Percentiles rank a stretch among this genome's conserved stretches.
These are phyloP conservation scores for Osmerus eperlanus DNA, from an alignment of 2,113 vertebrate genomes.

Conservation along the genomic window DNA sequence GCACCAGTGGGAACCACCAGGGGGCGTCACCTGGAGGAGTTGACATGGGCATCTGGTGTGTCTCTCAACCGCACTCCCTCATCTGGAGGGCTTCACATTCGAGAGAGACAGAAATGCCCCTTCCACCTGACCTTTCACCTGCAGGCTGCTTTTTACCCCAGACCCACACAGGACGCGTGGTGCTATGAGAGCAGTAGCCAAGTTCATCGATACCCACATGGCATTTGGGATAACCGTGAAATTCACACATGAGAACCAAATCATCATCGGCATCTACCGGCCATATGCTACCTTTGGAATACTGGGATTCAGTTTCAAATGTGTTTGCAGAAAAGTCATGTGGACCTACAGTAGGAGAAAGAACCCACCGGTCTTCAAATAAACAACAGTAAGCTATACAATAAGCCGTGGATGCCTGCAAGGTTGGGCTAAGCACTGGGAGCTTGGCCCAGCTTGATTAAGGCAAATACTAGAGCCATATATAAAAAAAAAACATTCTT, in stretches of 20 bases:
- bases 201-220: no score
- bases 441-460: constrained; percentile 62
- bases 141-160: background rate
- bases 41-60: constrained; percentile 70
- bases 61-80: constrained; percentile 46
- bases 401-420: constrained; percentile 66
- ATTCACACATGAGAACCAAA: no score
- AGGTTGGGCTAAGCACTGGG: constrained; percentile 63
- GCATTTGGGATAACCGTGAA: no score
- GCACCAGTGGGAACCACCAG: constrained; percentile 48
- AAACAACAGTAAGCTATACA: constrained; percentile 68
- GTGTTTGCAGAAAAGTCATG: no score
- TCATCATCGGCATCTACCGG: no score
- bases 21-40: constrained; percentile 69
- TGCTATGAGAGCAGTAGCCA: no score
- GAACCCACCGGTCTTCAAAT: constrained; percentile 54
- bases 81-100: constrained; percentile 66
- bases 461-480: constrained; percentile 50
- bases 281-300: no score
- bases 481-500: constrained; percentile 71
- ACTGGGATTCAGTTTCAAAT: no score
- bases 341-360: no score
- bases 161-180: no score
- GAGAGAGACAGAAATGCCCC: constrained; percentile 55
- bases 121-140: constrained; percentile 66